Evolutionary conservation across 2,888 invertebrate species (phyloP), one percentile per base, ranked within the genome.

Genomic region (Drosophila barbarae): DNA sequence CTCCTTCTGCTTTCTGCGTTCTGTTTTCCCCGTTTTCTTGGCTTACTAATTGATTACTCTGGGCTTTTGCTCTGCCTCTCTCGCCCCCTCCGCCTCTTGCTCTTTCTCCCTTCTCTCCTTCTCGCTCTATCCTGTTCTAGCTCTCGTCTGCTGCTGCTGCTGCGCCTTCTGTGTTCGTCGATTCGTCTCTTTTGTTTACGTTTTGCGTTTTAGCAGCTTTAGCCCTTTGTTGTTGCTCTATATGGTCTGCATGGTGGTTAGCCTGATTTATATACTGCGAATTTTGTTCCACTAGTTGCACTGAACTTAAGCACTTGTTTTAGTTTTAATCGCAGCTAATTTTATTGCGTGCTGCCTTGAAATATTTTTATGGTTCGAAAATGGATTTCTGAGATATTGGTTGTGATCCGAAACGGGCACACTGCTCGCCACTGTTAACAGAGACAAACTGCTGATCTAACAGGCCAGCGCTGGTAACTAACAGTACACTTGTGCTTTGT

Each of bases 381-480:
- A 21, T 3, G 13, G 21, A 47, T 47, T 47, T 32, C 9, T 21
- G 46, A 34, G 30, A 32, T 30, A 8, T 12, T 1, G 1, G 18
- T 18, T 30, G 46, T 46, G 30, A 4, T 15, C 46, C 30, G 30
- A 18, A 32, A 42, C 21, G 55, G 58, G 8, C 41, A 36, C 42
- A 58, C 55, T 42, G 30, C 4, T 30, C 15, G 2, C 6, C 13
- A 21, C 34, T 18, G 18, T 26, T 46, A 46, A 15, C 63, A 63
- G 44, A 5, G 35, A 3, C 28, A 9, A 59, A 64, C 36, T 53
- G 44, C 26, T 32, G 53, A 46, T 61, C 23, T 44, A 57, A 67
- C 66, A 76, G 57, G 18, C 41, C 21, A 23, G 41, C 13, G 1
- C 63, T 76, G 74, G 58, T 60, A 64, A 57, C 41, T 65, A 77